These are phyloP conservation scores for Leptopilina drosophilae DNA, from an alignment of 2,888 invertebrate species.

Conservation along the genomic window DNA sequence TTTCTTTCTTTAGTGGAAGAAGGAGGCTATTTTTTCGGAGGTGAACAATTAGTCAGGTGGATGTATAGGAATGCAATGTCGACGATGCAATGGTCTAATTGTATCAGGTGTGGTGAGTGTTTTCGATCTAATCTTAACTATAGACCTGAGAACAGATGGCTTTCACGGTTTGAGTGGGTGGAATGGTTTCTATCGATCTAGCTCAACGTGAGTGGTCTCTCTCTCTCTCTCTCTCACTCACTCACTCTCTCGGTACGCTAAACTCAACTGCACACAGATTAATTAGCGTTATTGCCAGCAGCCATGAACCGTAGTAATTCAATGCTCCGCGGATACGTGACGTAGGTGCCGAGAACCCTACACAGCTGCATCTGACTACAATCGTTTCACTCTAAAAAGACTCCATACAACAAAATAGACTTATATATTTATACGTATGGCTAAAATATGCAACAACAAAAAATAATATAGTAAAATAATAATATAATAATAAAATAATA, in stretches of 20 bases:
- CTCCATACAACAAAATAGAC: neutral
- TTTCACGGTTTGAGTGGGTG: constrained; percentile 14
- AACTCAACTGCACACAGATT: constrained; percentile 35
- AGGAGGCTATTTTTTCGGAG: neutral
- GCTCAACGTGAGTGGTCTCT: constrained; percentile 28
- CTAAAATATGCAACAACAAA: too few species aligned
- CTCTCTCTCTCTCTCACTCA: neutral
- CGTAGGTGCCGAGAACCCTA: constrained; percentile 26
- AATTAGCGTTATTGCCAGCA: constrained; percentile 40
- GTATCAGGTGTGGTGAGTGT: constrained; percentile 8
- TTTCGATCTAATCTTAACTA: constrained; percentile 30
- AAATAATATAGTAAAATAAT: too few species aligned
- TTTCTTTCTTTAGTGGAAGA: neutral
- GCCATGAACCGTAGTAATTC: constrained; percentile 33
- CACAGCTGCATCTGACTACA: constrained; percentile 39
- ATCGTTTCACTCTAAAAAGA: constrained; percentile 23
- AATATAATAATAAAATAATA: too few species aligned
- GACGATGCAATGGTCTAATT: neutral
- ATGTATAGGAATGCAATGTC: neutral
- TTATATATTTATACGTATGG: too few species aligned
- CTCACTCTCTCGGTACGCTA: constrained; percentile 13
- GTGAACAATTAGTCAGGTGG: constrained; percentile 2
- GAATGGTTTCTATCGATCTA: constrained; percentile 38
- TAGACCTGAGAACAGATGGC: constrained; percentile 31
- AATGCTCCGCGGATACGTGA: constrained; percentile 13